Conservation (phyloP, 2,888 invertebrate species). For the Tuberolachnus salignus region DNA sequence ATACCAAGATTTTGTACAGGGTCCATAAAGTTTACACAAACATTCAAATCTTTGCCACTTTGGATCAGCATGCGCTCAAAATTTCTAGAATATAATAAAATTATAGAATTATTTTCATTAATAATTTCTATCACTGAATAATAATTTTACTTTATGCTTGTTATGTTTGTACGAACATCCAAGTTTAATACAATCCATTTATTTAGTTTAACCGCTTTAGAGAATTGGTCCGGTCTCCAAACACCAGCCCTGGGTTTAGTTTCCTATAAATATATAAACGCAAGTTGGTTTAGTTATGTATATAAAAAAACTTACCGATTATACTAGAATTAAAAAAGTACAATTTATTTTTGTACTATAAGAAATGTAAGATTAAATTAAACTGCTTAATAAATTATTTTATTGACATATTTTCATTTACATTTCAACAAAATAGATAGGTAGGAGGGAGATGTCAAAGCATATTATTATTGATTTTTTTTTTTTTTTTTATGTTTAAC, state of each 20-base stretch:
- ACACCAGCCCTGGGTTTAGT: conserved; percentile 45
- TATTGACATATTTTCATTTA: too few relatives aligned
- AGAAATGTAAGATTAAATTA: neutral
- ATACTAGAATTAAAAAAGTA: neutral
- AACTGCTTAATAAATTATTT: neutral
- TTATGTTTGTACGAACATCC: conserved; percentile 60
- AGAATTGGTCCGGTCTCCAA: conserved; percentile 60
- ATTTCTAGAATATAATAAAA: conserved; percentile 12
- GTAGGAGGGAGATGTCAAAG: too few relatives aligned
- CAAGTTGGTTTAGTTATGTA: too few relatives aligned
- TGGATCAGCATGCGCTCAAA: conserved; percentile 2
- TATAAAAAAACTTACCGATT: too few relatives aligned
- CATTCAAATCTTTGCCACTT: conserved; percentile 15
- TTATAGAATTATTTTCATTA: neutral
- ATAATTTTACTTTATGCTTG: conserved; percentile 21
- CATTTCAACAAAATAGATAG: neutral
- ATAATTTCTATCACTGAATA: neutral
- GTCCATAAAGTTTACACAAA: neutral
- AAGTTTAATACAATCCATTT: conserved; percentile 66
- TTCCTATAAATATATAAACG: neutral
- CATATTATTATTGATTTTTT: too few relatives aligned
- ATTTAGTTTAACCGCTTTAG: conserved; percentile 59
- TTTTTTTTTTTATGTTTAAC: too few relatives aligned
- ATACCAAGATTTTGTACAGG: neutral
- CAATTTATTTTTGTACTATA: neutral